phyloP scores from a whole-genome alignment of 2,888 invertebrate genomes.

The Lasiommata megera region DNA sequence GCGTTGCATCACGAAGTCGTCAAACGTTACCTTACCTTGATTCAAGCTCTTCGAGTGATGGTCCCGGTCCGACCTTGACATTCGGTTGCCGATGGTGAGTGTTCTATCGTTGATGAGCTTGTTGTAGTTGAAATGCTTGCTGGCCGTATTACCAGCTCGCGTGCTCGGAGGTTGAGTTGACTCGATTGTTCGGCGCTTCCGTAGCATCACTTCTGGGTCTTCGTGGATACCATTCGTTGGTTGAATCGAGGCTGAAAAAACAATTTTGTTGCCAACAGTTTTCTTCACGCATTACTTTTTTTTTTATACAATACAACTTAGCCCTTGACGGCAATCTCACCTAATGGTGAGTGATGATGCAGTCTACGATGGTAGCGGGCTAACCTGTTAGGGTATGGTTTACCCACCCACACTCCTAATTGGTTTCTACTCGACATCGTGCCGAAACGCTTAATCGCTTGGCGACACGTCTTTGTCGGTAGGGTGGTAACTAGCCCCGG shows the following conservation, averaged over 20 bases:
- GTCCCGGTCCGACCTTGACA: conserved; percentile 52
- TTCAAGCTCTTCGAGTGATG: conserved; percentile 59
- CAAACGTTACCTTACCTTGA: conserved; percentile 50
- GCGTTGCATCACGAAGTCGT: too few relatives aligned
- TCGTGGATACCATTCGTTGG: conserved; percentile 47
- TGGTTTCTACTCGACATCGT: too few relatives aligned
- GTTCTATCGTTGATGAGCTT: conserved; percentile 88
- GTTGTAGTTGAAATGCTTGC: conserved; percentile 90
- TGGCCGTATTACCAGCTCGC: conserved; percentile 61
- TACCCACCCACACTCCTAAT: too few relatives aligned
- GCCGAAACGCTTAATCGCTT: too few relatives aligned
- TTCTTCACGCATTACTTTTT: not conserved
- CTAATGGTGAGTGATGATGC: too few relatives aligned
- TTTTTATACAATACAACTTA: too few relatives aligned
- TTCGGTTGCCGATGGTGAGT: conserved; percentile 32
- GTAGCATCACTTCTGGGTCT: conserved; percentile 51
- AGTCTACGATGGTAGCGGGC: too few relatives aligned
- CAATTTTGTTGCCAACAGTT: too few relatives aligned
- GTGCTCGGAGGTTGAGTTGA: conserved; percentile 64
- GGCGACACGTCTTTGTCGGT: too few relatives aligned
- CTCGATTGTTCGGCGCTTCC: conserved; percentile 71
- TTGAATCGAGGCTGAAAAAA: conserved; percentile 27
- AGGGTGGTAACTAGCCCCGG: too few relatives aligned
- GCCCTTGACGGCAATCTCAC: too few relatives aligned
- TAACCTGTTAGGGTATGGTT: too few relatives aligned